Evolutionary conservation across 2,113 vertebrate species (phyloP).

Genomic region (Sakesphorus luctuosus): DNA sequence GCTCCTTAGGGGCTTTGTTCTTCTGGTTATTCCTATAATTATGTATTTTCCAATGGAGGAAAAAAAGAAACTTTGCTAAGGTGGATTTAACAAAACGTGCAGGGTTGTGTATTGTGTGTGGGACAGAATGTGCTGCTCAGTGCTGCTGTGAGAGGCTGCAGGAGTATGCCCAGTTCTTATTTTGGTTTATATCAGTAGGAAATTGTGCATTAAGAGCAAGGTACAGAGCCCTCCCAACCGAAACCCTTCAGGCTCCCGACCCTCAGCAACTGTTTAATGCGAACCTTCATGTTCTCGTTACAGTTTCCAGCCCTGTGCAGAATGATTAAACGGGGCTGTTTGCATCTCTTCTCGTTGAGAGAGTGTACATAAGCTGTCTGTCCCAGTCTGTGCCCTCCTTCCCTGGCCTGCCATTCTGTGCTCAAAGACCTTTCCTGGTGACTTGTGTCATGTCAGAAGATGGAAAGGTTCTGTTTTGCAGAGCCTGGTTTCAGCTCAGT

Average conservation of each 20-base stretch:
- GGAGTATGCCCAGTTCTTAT: background rate
- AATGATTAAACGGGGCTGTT: background rate
- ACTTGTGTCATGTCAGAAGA: background rate
- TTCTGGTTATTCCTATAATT: background rate
- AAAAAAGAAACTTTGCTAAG: background rate
- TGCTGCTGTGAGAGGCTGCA: background rate
- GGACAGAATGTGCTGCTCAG: background rate
- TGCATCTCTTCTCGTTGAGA: background rate
- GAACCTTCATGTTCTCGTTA: background rate
- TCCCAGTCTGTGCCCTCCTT: too few species aligned
- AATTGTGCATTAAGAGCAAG: background rate
- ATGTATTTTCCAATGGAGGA: background rate
- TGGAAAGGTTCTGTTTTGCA: background rate
- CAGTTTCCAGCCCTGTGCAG: background rate
- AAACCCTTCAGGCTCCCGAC: background rate
- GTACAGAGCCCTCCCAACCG: too few species aligned
- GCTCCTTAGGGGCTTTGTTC: background rate
- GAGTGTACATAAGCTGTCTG: background rate
- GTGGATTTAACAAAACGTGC: background rate
- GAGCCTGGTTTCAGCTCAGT: background rate
- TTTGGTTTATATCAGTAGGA: background rate
- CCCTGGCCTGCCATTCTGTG: background rate
- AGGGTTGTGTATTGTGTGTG: background rate
- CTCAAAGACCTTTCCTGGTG: background rate
- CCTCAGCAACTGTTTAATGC: background rate